phyloP scores from a whole-genome alignment of 2,888 invertebrate species.

The Polymixis flavicincta region DNA sequence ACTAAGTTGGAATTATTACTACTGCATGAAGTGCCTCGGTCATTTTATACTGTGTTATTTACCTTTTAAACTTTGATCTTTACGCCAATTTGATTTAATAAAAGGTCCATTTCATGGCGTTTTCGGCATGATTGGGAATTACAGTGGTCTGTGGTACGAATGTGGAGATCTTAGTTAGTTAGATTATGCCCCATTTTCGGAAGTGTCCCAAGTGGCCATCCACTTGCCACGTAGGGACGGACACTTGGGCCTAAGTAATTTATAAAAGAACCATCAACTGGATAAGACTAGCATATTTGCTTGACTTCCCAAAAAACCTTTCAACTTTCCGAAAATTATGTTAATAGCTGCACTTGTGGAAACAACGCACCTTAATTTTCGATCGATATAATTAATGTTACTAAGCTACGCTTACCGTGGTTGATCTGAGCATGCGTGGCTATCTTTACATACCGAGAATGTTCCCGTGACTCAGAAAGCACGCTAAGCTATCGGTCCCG shows the following conservation, averaged over 20 bases:
- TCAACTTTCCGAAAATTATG: neutral
- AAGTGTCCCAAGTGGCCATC: neutral
- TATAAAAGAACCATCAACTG: neutral
- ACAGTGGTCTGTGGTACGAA: neutral
- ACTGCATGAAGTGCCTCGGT: constrained; percentile 11
- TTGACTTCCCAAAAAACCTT: neutral
- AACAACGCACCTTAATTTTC: neutral
- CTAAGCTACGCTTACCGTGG: too few relatives aligned
- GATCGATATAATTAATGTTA: constrained; percentile 33
- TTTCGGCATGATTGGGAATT: neutral
- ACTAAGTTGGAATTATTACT: neutral
- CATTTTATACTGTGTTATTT: neutral
- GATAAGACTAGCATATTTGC: neutral
- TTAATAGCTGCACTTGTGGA: neutral
- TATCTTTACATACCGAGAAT: too few relatives aligned
- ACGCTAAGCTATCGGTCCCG: too few relatives aligned
- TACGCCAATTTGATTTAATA: neutral
- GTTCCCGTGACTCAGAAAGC: too few relatives aligned
- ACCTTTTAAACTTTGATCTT: neutral
- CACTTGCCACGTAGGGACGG: neutral
- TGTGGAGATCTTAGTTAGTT: neutral
- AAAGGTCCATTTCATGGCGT: neutral
- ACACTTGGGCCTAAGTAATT: neutral
- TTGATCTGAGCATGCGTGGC: too few relatives aligned
- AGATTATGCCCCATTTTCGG: neutral